phyloP scores from a whole-genome alignment of 2,888 invertebrate genomes.

The Yponomeuta evonymella region DNA sequence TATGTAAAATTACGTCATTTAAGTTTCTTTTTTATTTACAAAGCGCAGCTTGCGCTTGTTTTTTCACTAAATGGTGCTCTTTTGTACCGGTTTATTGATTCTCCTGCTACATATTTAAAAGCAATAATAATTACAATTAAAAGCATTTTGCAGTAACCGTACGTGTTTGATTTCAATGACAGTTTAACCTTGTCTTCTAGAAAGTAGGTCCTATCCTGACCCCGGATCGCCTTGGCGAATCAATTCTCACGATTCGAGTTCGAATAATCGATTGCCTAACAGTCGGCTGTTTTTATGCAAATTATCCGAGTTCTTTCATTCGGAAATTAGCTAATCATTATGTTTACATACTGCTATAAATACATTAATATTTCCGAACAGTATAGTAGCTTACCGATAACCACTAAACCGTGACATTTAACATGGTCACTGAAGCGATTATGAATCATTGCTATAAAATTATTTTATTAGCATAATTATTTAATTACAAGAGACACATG shows the following conservation, averaged over 20 bases:
- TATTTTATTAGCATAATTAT: neutral
- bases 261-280: constrained; percentile 18
- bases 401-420: neutral
- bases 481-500: neutral
- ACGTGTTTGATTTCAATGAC: constrained; percentile 7
- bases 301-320: neutral
- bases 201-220: constrained; percentile 52
- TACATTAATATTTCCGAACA: constrained; percentile 17
- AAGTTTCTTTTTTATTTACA: neutral
- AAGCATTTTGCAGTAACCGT: constrained; percentile 12
- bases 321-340: neutral
- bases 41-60: neutral
- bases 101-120: constrained; percentile 5
- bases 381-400: neutral
- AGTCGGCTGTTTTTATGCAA: constrained; percentile 20
- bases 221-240: constrained; percentile 39
- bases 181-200: constrained; percentile 45
- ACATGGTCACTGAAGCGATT: neutral
- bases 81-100: neutral
- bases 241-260: constrained; percentile 42
- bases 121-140: constrained; percentile 1
- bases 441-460: neutral
- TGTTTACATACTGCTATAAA: neutral
- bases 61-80: constrained; percentile 7
- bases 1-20: neutral